Base-by-base conservation (phyloP, 2,113 vertebrate species). In the Phaethornis superciliosus region DNA sequence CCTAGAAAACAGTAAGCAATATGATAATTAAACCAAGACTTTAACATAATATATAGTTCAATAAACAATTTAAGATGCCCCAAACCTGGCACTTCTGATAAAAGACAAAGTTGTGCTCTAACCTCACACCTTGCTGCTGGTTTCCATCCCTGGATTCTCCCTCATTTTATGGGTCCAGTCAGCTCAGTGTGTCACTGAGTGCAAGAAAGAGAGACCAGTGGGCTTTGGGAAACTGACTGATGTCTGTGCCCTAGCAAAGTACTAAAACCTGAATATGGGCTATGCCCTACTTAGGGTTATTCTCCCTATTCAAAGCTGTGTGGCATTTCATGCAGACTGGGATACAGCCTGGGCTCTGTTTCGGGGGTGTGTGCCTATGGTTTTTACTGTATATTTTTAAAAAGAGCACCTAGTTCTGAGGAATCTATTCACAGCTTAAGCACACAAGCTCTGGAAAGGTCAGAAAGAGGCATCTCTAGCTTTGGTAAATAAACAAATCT, bases 401-500 rank as follows among this genome's bases (percentile, higher is more conserved):
- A 93, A 94, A 95, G 87, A 91, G 94, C 68, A 16, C 91, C 95
- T 85, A 55, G 85, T 89, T 94, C 90, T 95, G 60, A 79, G 84
- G 94, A 65, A 81, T 85, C 88, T 89, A 85, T 88, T 77, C 96
- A 91, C 88, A 88, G 93, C 83, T 97, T 96, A 96, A 96, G 49
- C 86, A 75, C 62, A 63, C 95, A 63, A 91, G 94, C 81, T 89
- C 75, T 68, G 28, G 7, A 93, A 96, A 97, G 95, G 97, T 96
- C 97, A 96, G 82, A 77, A 94, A 90, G 95, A 97, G 95, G 97
- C 96, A 97, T 96, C 96, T 94, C 95, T 95, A 94, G 94, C 96
- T 96, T 96, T 97, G 93, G 72, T 97, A 97, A 98, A 97, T 96
- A 98, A 97, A 97, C 97, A 97, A 91, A 95, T 93, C 93, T 95